Conservation (phyloP, 2,113 vertebrate genomes). For the Anguilla japonica region DNA sequence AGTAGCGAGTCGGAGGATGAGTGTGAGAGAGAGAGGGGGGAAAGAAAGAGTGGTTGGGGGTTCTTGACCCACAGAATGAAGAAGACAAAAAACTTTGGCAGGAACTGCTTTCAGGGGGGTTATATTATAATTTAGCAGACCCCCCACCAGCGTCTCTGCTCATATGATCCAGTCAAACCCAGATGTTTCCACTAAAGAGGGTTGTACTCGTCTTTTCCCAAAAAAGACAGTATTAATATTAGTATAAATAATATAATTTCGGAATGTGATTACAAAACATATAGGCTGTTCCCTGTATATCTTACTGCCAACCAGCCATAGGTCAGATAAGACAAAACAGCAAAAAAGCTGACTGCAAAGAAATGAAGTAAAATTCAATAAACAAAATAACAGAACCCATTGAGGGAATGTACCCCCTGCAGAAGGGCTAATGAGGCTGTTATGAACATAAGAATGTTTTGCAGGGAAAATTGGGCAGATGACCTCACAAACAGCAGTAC, state of each 20-base stretch:
- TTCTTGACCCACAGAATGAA: not conserved
- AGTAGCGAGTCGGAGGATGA: not conserved
- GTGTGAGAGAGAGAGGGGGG: not conserved
- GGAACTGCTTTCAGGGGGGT: too few relatives aligned
- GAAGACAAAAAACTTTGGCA: too few relatives aligned
- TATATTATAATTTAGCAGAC: too few relatives aligned
- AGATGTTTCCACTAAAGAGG: too few relatives aligned
- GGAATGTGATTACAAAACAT: not conserved
- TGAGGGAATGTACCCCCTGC: not conserved
- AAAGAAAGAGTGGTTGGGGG: not conserved
- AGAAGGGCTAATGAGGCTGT: not conserved
- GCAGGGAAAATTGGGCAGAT: not conserved
- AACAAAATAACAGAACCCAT: not conserved
- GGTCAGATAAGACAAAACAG: not conserved
- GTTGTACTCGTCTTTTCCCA: too few relatives aligned
- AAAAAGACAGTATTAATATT: not conserved
- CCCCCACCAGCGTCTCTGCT: too few relatives aligned
- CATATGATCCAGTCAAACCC: too few relatives aligned
- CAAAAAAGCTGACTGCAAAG: not conserved
- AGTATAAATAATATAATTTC: not conserved
- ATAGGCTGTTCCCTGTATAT: not conserved
- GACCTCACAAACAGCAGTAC: not conserved
- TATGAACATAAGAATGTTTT: not conserved
- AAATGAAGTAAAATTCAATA: not conserved
- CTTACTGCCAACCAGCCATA: too few relatives aligned